Conservation (phyloP, 2,113 vertebrate genomes). For the Anser brachyrhynchus region DNA sequence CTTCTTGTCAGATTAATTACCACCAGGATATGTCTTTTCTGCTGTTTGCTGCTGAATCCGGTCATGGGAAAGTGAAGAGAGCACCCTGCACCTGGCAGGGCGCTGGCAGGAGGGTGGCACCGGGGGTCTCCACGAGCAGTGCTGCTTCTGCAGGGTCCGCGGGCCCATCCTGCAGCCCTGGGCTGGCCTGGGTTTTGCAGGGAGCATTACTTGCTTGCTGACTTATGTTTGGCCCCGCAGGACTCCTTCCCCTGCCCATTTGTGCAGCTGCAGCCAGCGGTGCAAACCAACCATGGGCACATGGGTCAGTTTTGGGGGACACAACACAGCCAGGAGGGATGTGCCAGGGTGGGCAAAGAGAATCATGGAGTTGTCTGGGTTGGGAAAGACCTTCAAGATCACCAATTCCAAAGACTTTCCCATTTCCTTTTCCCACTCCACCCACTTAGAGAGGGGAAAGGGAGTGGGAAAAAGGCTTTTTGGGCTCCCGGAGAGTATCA, state of each 20-base stretch:
- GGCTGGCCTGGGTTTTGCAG: background rate
- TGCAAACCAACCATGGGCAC: background rate
- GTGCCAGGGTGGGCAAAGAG: background rate
- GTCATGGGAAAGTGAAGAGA: slow-evolving; percentile 52
- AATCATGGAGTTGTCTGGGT: background rate
- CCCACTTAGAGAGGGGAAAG: background rate
- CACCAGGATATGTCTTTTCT: background rate
- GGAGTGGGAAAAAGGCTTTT: background rate
- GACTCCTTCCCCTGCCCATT: rapidly evolving
- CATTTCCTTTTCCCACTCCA: too few relatives aligned
- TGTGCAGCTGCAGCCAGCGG: background rate
- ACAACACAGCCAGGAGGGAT: rapidly evolving
- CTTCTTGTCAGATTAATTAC: slow-evolving; percentile 52
- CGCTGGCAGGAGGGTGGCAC: background rate
- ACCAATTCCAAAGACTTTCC: background rate
- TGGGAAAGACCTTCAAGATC: background rate
- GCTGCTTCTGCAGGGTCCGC: background rate
- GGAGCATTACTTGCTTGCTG: rapidly evolving
- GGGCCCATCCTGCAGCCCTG: background rate
- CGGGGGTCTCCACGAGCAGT: rapidly evolving
- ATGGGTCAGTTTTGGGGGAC: background rate
- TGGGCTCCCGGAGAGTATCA: background rate
- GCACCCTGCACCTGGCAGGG: background rate
- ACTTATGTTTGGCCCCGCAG: rapidly evolving
- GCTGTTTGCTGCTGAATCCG: background rate